phyloP scores from a whole-genome alignment of 2,888 invertebrate genomes.

The Osedax fenrisi region DNA sequence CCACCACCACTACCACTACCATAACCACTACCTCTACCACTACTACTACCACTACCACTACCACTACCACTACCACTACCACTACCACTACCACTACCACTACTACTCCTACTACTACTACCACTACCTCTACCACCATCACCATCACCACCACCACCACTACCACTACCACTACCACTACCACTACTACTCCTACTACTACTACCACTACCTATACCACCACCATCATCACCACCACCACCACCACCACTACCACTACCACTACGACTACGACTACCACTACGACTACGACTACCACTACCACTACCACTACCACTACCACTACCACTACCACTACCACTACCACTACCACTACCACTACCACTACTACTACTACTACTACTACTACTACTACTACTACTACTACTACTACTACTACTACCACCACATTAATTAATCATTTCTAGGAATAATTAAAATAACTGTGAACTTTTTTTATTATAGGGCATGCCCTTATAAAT shows the following conservation, averaged over 20 bases:
- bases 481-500: too few relatives aligned
- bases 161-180: conserved; percentile 2
- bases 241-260: not conserved
- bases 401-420: conserved; percentile 18
- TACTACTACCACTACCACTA: too few relatives aligned
- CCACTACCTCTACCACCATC: too few relatives aligned
- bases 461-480: too few relatives aligned
- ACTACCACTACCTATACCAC: too few relatives aligned
- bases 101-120: too few relatives aligned
- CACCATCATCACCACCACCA: not conserved
- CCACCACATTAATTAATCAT: too few relatives aligned
- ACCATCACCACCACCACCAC: not conserved
- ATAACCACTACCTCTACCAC: too few relatives aligned
- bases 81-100: too few relatives aligned
- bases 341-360: conserved; percentile 15
- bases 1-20: too few relatives aligned
- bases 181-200: too few relatives aligned
- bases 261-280: conserved; percentile 15
- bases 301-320: conserved; percentile 13
- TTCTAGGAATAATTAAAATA: too few relatives aligned
- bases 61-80: not conserved
- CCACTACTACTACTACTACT: conserved; percentile 15
- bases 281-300: conserved; percentile 13
- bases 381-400: conserved; percentile 19
- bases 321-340: conserved; percentile 8